Evolutionary conservation across 2,113 vertebrate species (phyloP).

Genomic region (Elaphurus davidianus): DNA sequence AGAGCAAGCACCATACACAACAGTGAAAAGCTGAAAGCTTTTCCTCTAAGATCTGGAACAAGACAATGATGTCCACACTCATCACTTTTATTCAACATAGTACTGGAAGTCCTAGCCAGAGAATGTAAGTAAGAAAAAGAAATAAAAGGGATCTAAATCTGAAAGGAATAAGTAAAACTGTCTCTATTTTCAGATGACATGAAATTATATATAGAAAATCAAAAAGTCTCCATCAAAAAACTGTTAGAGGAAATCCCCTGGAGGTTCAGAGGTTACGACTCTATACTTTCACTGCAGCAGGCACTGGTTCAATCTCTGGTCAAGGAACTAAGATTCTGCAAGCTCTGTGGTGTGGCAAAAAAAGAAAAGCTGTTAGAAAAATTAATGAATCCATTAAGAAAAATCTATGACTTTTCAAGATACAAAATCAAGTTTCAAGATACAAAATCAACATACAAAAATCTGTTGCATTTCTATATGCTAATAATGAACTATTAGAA

Average conservation of each 20-base stretch:
- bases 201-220: background rate
- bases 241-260: background rate
- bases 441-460: background rate
- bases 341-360: background rate
- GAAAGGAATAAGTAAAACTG: background rate
- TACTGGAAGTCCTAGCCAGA: background rate
- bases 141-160: background rate
- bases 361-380: background rate
- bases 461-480: background rate
- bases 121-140: background rate
- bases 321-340: background rate
- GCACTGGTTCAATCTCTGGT: background rate
- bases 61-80: background rate
- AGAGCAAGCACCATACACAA: background rate
- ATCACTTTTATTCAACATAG: background rate
- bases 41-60: background rate
- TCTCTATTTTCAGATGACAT: background rate
- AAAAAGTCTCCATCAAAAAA: background rate
- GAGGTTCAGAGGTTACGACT: background rate
- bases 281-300: background rate
- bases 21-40: background rate
- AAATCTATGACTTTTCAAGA: background rate
- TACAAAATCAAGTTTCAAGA: background rate
- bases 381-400: background rate
- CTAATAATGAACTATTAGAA: background rate